Evolutionary conservation across 2,113 vertebrate species (phyloP).

Genomic region (Plecturocebus donacophilus): DNA sequence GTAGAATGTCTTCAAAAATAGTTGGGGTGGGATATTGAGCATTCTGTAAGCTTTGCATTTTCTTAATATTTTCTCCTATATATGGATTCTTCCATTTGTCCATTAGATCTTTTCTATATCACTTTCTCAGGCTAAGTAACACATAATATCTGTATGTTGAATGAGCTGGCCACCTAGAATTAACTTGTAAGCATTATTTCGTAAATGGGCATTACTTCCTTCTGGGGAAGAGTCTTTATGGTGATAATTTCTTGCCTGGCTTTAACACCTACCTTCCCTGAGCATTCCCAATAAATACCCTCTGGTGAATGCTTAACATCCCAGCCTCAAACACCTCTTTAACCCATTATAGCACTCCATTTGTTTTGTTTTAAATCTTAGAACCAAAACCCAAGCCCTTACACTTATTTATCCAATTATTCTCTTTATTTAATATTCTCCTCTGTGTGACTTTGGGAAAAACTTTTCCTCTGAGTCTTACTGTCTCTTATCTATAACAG

Average conservation of each 20-base stretch:
- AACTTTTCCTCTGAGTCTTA: not conserved
- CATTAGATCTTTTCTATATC: not conserved
- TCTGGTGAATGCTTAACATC: not conserved
- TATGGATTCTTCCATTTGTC: not conserved
- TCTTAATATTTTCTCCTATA: not conserved
- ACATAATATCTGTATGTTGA: not conserved
- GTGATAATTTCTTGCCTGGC: not conserved
- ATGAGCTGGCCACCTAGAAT: not conserved
- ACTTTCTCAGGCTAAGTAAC: not conserved
- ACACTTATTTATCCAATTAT: not conserved
- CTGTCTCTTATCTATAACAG: not conserved
- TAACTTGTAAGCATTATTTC: not conserved
- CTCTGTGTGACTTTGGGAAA: not conserved
- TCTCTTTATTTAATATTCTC: not conserved
- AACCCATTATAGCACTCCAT: not conserved
- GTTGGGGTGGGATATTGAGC: fast-evolving
- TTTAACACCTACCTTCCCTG: not conserved
- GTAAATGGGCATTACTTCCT: not conserved
- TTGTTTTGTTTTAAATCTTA: not conserved
- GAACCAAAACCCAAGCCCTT: not conserved
- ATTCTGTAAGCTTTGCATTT: not conserved
- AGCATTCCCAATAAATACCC: not conserved
- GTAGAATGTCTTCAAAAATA: not conserved
- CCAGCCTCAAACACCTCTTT: not conserved
- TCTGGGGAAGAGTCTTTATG: not conserved